Conservation (phyloP, 2,888 invertebrate genomes). For the Ennomos quercinarius region DNA sequence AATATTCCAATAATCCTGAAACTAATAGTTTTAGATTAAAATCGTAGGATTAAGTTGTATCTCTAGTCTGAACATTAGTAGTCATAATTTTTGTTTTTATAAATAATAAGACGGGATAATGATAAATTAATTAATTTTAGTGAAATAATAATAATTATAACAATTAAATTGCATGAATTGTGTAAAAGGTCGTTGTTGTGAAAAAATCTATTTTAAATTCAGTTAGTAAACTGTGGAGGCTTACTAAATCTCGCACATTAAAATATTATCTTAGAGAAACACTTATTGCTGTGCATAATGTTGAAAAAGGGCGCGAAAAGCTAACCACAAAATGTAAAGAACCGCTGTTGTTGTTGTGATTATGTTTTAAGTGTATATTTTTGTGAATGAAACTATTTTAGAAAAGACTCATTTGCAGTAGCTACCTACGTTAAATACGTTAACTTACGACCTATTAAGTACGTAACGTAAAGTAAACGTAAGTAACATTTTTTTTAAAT, state of each 20-base stretch:
- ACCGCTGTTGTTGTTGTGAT: conserved; percentile 33
- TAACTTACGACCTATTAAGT: too few relatives aligned
- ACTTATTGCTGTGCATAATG: conserved; percentile 54
- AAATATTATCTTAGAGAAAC: conserved; percentile 59
- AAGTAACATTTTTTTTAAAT: too few relatives aligned
- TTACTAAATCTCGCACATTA: conserved; percentile 68
- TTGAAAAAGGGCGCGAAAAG: conserved; percentile 38
- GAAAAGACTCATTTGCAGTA: conserved; percentile 4
- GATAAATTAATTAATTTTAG: conserved; percentile 14
- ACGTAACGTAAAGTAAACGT: too few relatives aligned
- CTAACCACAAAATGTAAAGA: conserved; percentile 33
- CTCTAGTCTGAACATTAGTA: conserved; percentile 79
- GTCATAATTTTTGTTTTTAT: conserved; percentile 71
- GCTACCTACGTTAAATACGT: neutral
- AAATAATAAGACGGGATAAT: conserved; percentile 45
- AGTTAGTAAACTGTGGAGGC: conserved; percentile 63
- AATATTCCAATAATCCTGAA: conserved; percentile 53
- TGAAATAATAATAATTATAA: conserved; percentile 8
- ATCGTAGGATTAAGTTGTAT: conserved; percentile 67
- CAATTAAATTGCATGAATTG: conserved; percentile 23
- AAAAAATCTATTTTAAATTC: conserved; percentile 46
- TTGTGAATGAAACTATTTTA: conserved; percentile 5
- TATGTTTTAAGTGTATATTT: conserved; percentile 23
- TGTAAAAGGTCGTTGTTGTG: conserved; percentile 46
- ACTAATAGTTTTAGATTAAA: conserved; percentile 50